Conservation (phyloP, 2,797 vertebrate genomes). For the Euthynnus affinis region DNA sequence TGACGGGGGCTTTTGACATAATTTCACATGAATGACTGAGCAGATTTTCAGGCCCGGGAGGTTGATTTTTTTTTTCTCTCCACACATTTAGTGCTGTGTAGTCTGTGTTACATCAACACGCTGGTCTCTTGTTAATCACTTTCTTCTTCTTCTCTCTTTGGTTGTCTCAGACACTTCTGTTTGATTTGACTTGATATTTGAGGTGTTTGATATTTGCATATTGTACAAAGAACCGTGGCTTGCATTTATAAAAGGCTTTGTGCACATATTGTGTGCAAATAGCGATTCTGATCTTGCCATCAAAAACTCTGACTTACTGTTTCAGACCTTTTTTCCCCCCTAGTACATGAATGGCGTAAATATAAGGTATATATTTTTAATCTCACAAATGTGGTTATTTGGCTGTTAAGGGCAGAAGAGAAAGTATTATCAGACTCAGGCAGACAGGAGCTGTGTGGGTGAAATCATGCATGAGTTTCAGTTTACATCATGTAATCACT, state of each 20-base stretch:
- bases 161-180: slow-evolving; percentile 19
- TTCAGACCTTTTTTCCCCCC: not conserved
- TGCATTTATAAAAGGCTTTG: slow-evolving; percentile 5
- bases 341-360: not conserved
- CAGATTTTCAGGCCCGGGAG: slow-evolving; percentile 29
- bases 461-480: slow-evolving; percentile 2
- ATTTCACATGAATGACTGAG: slow-evolving; percentile 53
- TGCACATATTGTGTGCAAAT: slow-evolving; percentile 30
- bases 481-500: not conserved
- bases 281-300: slow-evolving; percentile 11
- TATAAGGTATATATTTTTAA: not conserved
- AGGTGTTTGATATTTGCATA: slow-evolving; percentile 32
- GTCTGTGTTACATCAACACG: slow-evolving; percentile 37
- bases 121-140: slow-evolving; percentile 26
- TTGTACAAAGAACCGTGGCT: not conserved
- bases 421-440: not conserved
- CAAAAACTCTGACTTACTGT: slow-evolving; percentile 5
- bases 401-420: not conserved
- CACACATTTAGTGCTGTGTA: not conserved
- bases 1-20: slow-evolving; percentile 5
- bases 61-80: not conserved
- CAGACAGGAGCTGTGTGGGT: not conserved
- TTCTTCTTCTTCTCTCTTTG: not conserved
- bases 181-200: slow-evolving; percentile 32
- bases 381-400: not conserved